Percentiles rank a stretch among this genome's conserved stretches.
Conservation (phyloP, 2,888 invertebrate species). For the Helicoverpa assulta region DNA sequence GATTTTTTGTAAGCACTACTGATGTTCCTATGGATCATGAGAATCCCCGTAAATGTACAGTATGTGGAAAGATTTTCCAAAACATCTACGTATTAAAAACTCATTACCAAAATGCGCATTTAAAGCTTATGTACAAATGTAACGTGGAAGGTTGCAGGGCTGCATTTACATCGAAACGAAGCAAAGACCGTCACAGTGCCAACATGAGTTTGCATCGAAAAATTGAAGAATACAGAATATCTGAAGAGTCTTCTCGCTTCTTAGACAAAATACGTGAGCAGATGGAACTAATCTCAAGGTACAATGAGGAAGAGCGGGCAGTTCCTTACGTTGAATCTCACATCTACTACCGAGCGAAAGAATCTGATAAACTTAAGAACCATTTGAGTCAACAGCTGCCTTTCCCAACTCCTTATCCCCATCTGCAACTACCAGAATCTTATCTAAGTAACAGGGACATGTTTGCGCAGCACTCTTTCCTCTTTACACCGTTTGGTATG, state of each 20-base stretch:
- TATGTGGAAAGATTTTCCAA: slow-evolving; percentile 98
- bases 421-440: slow-evolving; percentile 80
- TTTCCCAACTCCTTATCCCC: slow-evolving; percentile 80
- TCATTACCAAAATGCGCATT: slow-evolving; percentile 98
- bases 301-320: slow-evolving; percentile 93
- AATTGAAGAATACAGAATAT: slow-evolving; percentile 89
- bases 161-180: slow-evolving; percentile 97
- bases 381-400: slow-evolving; percentile 76
- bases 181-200: slow-evolving; percentile 97
- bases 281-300: slow-evolving; percentile 94
- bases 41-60: slow-evolving; percentile 97
- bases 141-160: slow-evolving; percentile 98
- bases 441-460: slow-evolving; percentile 84
- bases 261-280: slow-evolving; percentile 92
- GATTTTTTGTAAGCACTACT: slow-evolving; percentile 92
- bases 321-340: slow-evolving; percentile 90
- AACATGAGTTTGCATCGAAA: slow-evolving; percentile 98
- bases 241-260: slow-evolving; percentile 85
- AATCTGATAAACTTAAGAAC: slow-evolving; percentile 79
- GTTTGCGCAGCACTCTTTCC: slow-evolving; percentile 85
- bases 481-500: slow-evolving; percentile 87
- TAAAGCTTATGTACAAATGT: slow-evolving; percentile 98
- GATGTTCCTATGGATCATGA: slow-evolving; percentile 98
- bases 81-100: slow-evolving; percentile 98
- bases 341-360: slow-evolving; percentile 82